Percentiles rank a stretch among this genome's conserved stretches.
Evolutionary conservation across 2,888 invertebrate genomes (phyloP).

Genomic region (Drosophila kanekoi): DNA sequence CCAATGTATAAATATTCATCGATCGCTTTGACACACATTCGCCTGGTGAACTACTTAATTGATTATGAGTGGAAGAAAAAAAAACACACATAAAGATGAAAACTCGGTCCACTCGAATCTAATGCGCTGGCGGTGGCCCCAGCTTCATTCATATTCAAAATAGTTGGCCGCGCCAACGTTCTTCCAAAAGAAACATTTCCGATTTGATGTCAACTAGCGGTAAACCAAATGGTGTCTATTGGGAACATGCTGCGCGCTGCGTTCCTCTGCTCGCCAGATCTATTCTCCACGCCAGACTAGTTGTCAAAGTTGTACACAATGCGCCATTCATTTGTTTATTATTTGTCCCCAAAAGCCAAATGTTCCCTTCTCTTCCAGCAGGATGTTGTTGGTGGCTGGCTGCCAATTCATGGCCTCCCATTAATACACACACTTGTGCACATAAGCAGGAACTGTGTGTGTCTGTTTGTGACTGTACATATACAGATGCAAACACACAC

Average conservation of each 20-base stretch:
- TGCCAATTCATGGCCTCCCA: conserved; percentile 36
- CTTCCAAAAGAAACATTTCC: conserved; percentile 67
- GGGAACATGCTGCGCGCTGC: conserved; percentile 38
- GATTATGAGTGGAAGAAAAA: conserved; percentile 52
- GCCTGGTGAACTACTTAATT: conserved; percentile 63
- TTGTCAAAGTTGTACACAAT: conserved; percentile 21
- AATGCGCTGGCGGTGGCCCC: conserved; percentile 9
- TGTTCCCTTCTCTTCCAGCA: conserved; percentile 37
- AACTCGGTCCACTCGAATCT: conserved; percentile 27
- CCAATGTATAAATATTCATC: conserved; percentile 67
- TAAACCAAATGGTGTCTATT: conserved; percentile 70
- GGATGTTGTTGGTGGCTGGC: conserved; percentile 55
- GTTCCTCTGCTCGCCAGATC: conserved; percentile 5
- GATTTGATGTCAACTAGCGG: conserved; percentile 81
- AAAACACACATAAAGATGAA: conserved; percentile 39
- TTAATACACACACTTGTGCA: conserved; percentile 9
- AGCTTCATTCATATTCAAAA: conserved; percentile 71
- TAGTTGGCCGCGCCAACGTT: conserved; percentile 47
- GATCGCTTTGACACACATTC: conserved; percentile 69
- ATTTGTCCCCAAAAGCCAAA: conserved; percentile 1
- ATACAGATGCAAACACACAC: neutral
- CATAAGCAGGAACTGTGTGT: conserved; percentile 1
- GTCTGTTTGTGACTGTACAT: neutral
- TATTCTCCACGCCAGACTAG: conserved; percentile 20
- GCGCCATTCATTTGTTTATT: conserved; percentile 43